Base-by-base conservation (phyloP, 2,113 vertebrate species). In the Xenopus borealis region DNA sequence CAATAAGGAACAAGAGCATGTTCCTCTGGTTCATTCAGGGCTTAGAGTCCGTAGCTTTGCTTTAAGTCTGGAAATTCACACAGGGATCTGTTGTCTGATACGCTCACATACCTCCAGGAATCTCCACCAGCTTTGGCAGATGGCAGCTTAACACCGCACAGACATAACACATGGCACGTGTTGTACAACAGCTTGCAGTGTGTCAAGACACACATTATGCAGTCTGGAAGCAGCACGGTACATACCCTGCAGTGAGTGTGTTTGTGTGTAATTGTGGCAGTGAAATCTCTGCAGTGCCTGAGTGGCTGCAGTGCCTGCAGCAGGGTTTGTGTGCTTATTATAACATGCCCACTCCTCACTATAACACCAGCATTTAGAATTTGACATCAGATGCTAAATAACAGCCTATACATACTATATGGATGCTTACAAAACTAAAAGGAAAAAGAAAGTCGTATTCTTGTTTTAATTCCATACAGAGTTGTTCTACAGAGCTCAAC, bases 101-200 rank as follows among this genome's bases (percentile, higher is more conserved):
- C 14, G 58, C 58, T 23, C 20, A 23, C 58, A 61, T 27, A 61
- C 18, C 58, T 61, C 58, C 4, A 23, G 58, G 13, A 20, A 61
- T 20, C 58, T 61, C 18, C 18, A 12, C 47, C 47, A 50, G 47
- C 47, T 12, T 50, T 50, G 47, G 47, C 47, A 55, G 53, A 55
- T 55, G 53, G 18, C 58, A 27, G 9, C 58, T 33, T 63, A 63
- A 63, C 62, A 63, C 27, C 1, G 9, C 30, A 17, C 62, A 63
- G 62, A 8, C 23, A 33, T 63, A 63, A 63, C 62, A 63, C 23
- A 63, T 40, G 62, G 19, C 30, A 40, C 18, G 9, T 63, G 62
- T 30, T 63, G 62, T 63, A 63, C 23, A 63, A 63, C 62, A 63
- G 62, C 62, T 63, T 63, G 62, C 23, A 33, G 27, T 63, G 18